Base-by-base conservation (phyloP, 2,113 vertebrate genomes). In the Hyperoodon ampullatus region DNA sequence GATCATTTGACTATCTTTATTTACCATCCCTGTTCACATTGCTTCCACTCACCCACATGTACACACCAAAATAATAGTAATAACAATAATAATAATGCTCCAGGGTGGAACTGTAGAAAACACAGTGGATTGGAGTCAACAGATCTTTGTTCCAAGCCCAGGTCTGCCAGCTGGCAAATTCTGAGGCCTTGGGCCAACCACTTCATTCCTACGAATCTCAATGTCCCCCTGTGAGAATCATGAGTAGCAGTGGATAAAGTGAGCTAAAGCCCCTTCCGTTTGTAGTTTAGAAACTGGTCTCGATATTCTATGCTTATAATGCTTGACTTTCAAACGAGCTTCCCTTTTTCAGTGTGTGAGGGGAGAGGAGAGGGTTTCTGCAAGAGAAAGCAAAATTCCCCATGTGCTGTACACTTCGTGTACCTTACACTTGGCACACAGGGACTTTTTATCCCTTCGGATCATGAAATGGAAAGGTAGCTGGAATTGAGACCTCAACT, bases 361-460 rank as follows among this genome's bases (percentile, higher is more conserved):
- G 21, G 50, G 39, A 60, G 16, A 63, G 6, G 63, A 90, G 44
- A 83, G 65, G 16, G 65, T 95, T 97, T 96, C 84, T 95, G 80
- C 90, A 44, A 70, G 23, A 94, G 80, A 95, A 94, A 97, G 47
- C 58, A 88, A 94, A 97, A 91, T 87, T 88, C 65, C 85, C 92
- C 68, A 2, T 1, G 11, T 35, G 47, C 58, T 42, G 85, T 30
- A 91, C 4, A 14, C 42, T 33, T 53, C 3, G 1, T 50, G 47
- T n/a, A n/a, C 10, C 1, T 77, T 77, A n/a, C 30, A 53, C 30
- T 77, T n/a, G 4, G 82, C 78, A 39, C 28, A 14, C 0, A 6
- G 95, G 95, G 89, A 90, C 44, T 94, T 96, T 90, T 86, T 72
- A 68, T 14, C 35, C 42, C 11, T 44, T 42, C 55, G 19, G 81